Evolutionary conservation across 1,140 invertebrate species (phyloP).

Genomic region (Bombyx mori): ASM3026992v2 NC_085116.1:4234001-4234500

Average conservation of each 20-base stretch:
- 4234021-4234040: too few relatives aligned
- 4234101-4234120: conserved; percentile 4
- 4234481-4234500: too few relatives aligned
- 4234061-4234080: conserved; percentile 24
- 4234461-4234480: too few relatives aligned
- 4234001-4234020: too few relatives aligned
- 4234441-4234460: too few relatives aligned
- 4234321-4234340: conserved; percentile 30
- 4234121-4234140: conserved; percentile 3
- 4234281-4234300: conserved; percentile 34
- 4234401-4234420: too few relatives aligned
- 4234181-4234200: conserved; percentile 29
- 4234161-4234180: conserved; percentile 1
- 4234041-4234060: not conserved
- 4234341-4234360: conserved; percentile 22
- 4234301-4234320: conserved; percentile 31
- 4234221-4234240: conserved; percentile 40
- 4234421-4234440: too few relatives aligned
- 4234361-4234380: conserved; percentile 33
- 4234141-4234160: conserved; percentile 1
- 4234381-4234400: too few relatives aligned
- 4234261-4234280: conserved; percentile 32
- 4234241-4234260: conserved; percentile 28
- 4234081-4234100: conserved; percentile 2
- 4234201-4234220: conserved; percentile 29